Evolutionary conservation across 2,888 invertebrate genomes (phyloP).

Genomic region (Mesorhabditis belari): DNA sequence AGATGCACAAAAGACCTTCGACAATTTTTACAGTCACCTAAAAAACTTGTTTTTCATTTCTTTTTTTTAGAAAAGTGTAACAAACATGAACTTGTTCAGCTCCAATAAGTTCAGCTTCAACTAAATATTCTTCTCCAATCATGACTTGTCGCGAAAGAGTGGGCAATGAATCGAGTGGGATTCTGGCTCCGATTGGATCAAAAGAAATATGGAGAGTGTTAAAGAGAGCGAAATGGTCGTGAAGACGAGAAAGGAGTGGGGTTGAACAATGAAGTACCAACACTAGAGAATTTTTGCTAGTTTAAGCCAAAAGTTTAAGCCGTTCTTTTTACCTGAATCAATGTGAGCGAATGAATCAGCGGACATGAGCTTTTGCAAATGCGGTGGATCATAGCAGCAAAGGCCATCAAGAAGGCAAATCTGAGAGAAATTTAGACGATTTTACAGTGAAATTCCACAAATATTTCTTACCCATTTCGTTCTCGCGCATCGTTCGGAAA

Average conservation of each 20-base stretch:
- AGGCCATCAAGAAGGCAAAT: constrained; percentile 18
- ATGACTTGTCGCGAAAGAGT: constrained; percentile 5
- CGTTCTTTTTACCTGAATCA: constrained; percentile 2
- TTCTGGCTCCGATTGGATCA: constrained; percentile 9
- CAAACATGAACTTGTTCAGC: neutral
- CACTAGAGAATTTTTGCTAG: too few species aligned
- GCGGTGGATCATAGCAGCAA: constrained; percentile 19
- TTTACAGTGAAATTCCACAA: too few species aligned
- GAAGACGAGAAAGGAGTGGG: constrained; percentile 3
- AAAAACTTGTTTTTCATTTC: neutral
- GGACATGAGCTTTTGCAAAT: constrained; percentile 15
- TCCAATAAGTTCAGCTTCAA: neutral
- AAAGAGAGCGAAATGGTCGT: constrained; percentile 6
- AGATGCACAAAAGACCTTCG: neutral
- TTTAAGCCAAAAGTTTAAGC: neutral
- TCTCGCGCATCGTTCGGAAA: constrained; percentile 13
- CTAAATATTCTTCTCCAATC: neutral
- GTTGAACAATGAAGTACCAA: constrained; percentile 6
- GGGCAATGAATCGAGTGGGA: constrained; percentile 10
- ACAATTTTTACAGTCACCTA: neutral
- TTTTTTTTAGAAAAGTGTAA: too few species aligned
- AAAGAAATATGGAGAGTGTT: constrained; percentile 10
- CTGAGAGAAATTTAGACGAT: neutral
- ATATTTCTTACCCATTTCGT: constrained; percentile 6
- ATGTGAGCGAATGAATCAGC: constrained; percentile 12